phyloP scores from a whole-genome alignment of 2,888 invertebrate genomes.

The Ochropleura plecta region DNA sequence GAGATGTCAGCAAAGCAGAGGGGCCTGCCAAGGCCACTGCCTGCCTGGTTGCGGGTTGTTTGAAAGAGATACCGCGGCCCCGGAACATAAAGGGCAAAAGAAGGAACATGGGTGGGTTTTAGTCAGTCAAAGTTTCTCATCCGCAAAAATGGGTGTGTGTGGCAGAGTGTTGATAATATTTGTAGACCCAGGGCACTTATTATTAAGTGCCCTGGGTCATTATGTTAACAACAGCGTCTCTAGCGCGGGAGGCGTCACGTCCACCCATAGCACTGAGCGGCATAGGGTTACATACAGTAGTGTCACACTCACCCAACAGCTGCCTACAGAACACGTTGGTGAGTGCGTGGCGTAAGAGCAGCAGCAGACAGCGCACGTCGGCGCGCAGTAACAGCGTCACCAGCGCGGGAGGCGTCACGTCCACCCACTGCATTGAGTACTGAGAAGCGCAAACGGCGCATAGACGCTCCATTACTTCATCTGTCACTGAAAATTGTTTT shows the following conservation, averaged over 20 bases:
- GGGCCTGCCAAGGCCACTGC: too few relatives aligned
- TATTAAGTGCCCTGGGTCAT: too few relatives aligned
- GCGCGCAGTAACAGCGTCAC: slow-evolving; percentile 80
- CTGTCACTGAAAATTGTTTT: slow-evolving; percentile 76
- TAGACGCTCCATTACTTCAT: slow-evolving; percentile 80
- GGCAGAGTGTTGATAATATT: not conserved
- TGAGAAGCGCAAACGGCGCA: slow-evolving; percentile 73
- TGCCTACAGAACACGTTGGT: slow-evolving; percentile 80
- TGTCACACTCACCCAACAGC: slow-evolving; percentile 75
- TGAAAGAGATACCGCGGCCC: too few relatives aligned
- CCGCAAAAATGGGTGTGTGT: not conserved
- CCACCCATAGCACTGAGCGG: slow-evolving; percentile 77
- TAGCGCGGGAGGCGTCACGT: slow-evolving; percentile 76
- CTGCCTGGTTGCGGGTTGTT: too few relatives aligned
- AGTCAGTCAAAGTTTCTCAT: too few relatives aligned
- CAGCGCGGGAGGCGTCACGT: slow-evolving; percentile 76
- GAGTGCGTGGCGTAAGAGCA: slow-evolving; percentile 79
- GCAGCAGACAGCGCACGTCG: slow-evolving; percentile 79
- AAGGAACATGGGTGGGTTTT: too few relatives aligned
- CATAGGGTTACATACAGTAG: not conserved
- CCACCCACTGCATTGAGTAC: slow-evolving; percentile 77
- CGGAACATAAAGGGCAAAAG: too few relatives aligned
- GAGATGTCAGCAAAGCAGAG: too few relatives aligned
- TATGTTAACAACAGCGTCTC: slow-evolving; percentile 74
- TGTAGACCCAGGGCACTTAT: too few relatives aligned